These are phyloP conservation scores for Saccostrea glomerata DNA, from an alignment of 1,140 invertebrate species.

Conservation along the genomic window DNA sequence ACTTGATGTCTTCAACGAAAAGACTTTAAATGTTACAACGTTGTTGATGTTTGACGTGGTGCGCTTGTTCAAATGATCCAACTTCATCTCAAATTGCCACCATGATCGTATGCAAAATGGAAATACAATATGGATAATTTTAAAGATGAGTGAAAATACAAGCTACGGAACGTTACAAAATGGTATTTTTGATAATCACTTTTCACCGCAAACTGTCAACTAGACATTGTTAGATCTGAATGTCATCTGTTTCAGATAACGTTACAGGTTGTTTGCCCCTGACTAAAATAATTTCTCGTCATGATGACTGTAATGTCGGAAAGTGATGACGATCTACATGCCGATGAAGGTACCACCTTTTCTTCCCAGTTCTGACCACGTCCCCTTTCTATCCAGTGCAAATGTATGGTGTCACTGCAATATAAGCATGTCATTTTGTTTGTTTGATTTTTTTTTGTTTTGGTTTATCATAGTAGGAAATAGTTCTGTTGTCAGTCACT, in stretches of 20 bases:
- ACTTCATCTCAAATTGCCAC: background rate
- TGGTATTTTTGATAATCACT: constrained; percentile 11
- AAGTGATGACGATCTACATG: background rate
- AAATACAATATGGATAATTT: background rate
- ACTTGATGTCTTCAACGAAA: background rate
- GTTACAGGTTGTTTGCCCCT: background rate
- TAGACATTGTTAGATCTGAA: background rate
- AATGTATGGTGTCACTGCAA: too few species aligned
- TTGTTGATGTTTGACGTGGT: constrained; percentile 11
- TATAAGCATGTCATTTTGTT: too few species aligned
- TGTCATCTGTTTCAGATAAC: background rate
- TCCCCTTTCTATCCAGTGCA: background rate
- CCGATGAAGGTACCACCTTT: background rate
- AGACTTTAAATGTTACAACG: background rate
- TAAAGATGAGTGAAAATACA: background rate
- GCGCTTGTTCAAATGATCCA: too few species aligned
- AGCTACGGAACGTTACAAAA: background rate
- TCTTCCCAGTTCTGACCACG: background rate
- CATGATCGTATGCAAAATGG: background rate
- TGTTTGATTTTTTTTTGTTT: too few species aligned
- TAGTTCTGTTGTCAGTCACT: too few species aligned
- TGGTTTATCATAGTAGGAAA: too few species aligned
- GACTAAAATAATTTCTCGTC: background rate
- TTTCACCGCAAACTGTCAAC: background rate
- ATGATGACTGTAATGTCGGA: constrained; percentile 21